Conservation (phyloP, 2,888 invertebrate genomes). For the Odontomyia ornata region DNA sequence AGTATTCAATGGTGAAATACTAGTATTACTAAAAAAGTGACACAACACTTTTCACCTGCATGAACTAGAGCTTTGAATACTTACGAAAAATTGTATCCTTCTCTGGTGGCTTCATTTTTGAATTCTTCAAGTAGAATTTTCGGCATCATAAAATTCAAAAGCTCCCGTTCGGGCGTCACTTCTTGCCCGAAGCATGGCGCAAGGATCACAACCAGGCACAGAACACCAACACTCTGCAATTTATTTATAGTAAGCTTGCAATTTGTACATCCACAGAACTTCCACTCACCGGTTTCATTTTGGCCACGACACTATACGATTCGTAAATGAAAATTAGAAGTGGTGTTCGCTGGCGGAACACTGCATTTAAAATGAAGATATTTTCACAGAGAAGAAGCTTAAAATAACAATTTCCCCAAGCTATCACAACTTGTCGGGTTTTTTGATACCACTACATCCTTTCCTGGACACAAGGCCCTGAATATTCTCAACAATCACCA, state of each 20-base stretch:
- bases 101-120: conserved; percentile 55
- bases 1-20: no score
- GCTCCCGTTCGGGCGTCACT: conserved; percentile 47
- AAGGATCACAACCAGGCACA: conserved; percentile 15
- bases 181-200: conserved; percentile 15
- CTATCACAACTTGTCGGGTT: no score
- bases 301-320: neutral
- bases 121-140: conserved; percentile 57
- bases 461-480: conserved; percentile 1
- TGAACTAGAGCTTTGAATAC: no score
- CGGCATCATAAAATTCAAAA: conserved; percentile 57
- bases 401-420: neutral
- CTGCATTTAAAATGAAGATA: conserved; percentile 24
- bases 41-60: no score
- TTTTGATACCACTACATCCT: neutral
- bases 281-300: conserved; percentile 38
- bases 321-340: neutral
- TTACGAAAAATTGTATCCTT: conserved; percentile 61
- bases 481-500: conserved; percentile 42
- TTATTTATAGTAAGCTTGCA: neutral
- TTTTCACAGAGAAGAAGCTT: conserved; percentile 13
- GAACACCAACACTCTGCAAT: conserved; percentile 11
- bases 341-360: conserved; percentile 21
- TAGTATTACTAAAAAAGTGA: no score
- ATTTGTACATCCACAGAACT: neutral